Evolutionary conservation across 2,888 invertebrate species (phyloP).

Genomic region (Cantharis lateralis): DNA sequence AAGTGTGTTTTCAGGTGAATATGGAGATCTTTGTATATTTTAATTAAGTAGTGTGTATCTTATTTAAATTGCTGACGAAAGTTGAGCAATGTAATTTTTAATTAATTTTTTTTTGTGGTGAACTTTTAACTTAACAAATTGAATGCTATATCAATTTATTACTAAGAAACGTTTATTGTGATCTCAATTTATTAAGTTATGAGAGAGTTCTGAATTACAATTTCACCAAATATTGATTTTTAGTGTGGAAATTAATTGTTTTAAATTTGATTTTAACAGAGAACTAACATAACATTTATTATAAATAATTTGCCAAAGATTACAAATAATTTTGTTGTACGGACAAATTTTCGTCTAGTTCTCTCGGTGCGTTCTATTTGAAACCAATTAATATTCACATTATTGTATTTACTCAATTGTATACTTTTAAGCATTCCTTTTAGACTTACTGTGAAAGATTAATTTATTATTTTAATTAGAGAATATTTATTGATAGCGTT

Average conservation of each 20-base stretch:
- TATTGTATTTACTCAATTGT: not conserved
- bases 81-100: not conserved
- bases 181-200: not conserved
- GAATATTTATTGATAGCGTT: not conserved
- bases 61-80: not conserved
- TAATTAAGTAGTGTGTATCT: not conserved
- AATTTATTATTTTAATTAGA: not conserved
- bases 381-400: not conserved
- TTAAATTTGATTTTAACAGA: not conserved
- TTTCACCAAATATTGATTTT: not conserved
- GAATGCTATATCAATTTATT: not conserved
- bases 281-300: not conserved
- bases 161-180: not conserved
- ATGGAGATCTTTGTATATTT: not conserved
- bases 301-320: not conserved
- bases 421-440: not conserved
- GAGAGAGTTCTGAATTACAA: not conserved
- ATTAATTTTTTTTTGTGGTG: not conserved
- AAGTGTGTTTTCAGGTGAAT: not conserved
- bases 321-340: not conserved
- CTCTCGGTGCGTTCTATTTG: not conserved
- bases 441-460: not conserved
- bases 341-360: not conserved
- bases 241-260: not conserved
- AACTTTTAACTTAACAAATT: not conserved